Conservation (phyloP, 2,113 vertebrate genomes). For the Spilogale gracilis region DNA sequence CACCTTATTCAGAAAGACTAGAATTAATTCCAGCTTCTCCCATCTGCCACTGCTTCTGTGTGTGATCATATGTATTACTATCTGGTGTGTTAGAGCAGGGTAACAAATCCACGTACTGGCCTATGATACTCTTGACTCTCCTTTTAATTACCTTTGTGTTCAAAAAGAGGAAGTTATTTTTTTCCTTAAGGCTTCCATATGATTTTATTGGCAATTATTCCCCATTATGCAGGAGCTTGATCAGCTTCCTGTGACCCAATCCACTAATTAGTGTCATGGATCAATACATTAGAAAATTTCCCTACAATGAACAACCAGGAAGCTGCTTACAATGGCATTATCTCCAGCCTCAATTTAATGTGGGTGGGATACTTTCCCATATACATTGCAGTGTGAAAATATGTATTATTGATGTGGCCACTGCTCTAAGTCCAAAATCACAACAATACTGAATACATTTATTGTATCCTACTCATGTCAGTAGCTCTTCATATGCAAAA, state of each 20-base stretch:
- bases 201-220: conserved; percentile 60
- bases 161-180: conserved; percentile 31
- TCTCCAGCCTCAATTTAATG: conserved; percentile 31
- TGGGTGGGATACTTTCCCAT: not conserved
- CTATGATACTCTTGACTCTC: not conserved
- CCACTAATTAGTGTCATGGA: conserved; percentile 56
- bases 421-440: conserved; percentile 10
- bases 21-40: not conserved
- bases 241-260: conserved; percentile 62
- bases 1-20: not conserved
- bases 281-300: conserved; percentile 72
- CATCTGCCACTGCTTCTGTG: not conserved
- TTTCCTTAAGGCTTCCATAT: conserved; percentile 19
- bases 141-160: not conserved
- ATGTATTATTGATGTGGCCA: not conserved
- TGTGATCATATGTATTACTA: not conserved
- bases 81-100: not conserved
- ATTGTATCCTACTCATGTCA: conserved; percentile 54
- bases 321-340: conserved; percentile 45
- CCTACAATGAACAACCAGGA: not conserved
- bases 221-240: conserved; percentile 35
- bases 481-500: conserved; percentile 58
- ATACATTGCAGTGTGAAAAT: not conserved
- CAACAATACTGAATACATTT: conserved; percentile 39
- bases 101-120: not conserved